Evolutionary conservation across 2,888 invertebrate genomes (phyloP).

Genomic region (Nomada ruficornis): DNA sequence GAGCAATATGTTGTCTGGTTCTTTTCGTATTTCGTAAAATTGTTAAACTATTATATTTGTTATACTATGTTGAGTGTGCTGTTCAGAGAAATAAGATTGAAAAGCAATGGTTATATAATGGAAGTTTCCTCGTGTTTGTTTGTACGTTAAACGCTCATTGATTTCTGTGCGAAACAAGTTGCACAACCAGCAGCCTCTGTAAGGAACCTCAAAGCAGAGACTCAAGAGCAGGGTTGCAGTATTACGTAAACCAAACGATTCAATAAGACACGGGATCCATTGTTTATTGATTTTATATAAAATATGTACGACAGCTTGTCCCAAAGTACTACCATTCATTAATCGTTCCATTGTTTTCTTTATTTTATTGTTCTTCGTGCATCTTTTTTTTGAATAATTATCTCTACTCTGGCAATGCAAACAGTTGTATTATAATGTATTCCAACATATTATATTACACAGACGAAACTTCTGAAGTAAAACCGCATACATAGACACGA

Average conservation of each 20-base stretch:
- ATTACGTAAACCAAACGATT: constrained; percentile 1
- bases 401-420: no score
- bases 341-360: neutral
- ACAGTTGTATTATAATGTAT: no score
- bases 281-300: constrained; percentile 6
- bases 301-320: neutral
- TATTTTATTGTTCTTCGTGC: neutral
- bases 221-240: neutral
- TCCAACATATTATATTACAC: neutral
- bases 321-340: neutral
- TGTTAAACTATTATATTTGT: neutral
- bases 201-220: neutral
- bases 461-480: no score
- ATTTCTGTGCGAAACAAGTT: neutral
- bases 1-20: no score
- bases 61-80: neutral
- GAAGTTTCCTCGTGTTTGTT: neutral
- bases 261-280: constrained; percentile 7
- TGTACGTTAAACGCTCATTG: neutral
- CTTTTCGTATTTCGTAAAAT: no score
- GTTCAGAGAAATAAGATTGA: neutral
- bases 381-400: no score
- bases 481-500: no score
- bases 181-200: neutral
- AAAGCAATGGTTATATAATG: no score